Percentiles rank a stretch among this genome's conserved stretches.
These are phyloP conservation scores for Tenthredo distinguenda DNA, from an alignment of 2,888 invertebrate species.

Conservation along the genomic window DNA sequence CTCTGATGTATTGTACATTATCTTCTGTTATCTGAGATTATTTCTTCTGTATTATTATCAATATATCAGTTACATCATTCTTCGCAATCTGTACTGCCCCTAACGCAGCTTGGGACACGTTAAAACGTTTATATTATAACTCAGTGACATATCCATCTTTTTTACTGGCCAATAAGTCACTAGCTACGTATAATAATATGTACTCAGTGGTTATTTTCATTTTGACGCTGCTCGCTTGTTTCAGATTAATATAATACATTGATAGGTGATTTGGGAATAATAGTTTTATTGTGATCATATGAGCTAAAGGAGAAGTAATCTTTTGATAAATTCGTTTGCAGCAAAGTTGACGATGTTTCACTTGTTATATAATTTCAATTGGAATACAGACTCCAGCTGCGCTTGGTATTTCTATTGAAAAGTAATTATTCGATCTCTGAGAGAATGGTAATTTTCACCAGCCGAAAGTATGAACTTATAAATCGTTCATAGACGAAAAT, in stretches of 20 bases:
- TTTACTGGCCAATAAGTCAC: neutral
- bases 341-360: neutral
- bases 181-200: neutral
- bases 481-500: neutral
- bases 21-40: constrained; percentile 14
- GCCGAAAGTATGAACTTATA: neutral
- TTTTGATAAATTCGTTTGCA: neutral
- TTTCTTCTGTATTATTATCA: neutral
- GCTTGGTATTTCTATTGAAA: neutral
- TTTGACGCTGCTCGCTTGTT: neutral
- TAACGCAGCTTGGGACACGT: neutral
- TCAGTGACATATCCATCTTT: neutral
- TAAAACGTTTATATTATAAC: neutral
- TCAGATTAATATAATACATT: constrained; percentile 2
- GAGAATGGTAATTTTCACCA: neutral
- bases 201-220: neutral
- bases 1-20: constrained; percentile 18
- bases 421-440: neutral
- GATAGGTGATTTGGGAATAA: neutral
- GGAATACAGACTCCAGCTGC: neutral
- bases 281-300: neutral
- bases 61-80: neutral
- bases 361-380: neutral
- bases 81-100: neutral
- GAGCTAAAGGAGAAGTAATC: neutral